Evolutionary conservation across 1,140 invertebrate genomes (phyloP).

Genomic region (Drosophila nigrodunni): DNA sequence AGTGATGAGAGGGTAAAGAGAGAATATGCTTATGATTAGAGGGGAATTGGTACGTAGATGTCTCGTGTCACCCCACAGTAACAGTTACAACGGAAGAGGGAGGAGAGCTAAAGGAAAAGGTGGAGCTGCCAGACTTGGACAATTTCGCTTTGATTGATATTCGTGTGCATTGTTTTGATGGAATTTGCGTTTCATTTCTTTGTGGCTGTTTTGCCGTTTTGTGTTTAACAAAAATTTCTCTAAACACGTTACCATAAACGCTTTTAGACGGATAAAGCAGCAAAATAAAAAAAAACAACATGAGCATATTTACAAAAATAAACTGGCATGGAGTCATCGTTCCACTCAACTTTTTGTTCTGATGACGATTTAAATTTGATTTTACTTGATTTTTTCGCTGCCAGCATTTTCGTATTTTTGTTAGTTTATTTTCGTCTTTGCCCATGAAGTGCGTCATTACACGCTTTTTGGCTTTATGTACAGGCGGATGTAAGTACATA

Average conservation of each 20-base stretch:
- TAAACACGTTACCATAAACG: conserved; percentile 42
- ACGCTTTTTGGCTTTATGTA: conserved; percentile 13
- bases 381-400: conserved; percentile 31
- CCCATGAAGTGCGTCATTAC: conserved; percentile 44
- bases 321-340: conserved; percentile 40
- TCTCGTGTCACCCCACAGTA: conserved; percentile 29
- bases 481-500: no score
- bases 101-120: neutral
- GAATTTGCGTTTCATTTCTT: conserved; percentile 59
- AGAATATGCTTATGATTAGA: neutral
- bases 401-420: neutral
- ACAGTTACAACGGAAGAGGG: conserved; percentile 22
- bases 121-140: conserved; percentile 19
- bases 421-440: neutral
- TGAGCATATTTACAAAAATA: conserved; percentile 32
- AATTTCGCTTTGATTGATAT: conserved; percentile 66
- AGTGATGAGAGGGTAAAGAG: neutral
- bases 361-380: conserved; percentile 12
- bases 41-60: conserved; percentile 29
- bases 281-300: neutral
- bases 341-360: conserved; percentile 6
- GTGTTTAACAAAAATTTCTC: conserved; percentile 15
- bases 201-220: neutral
- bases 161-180: conserved; percentile 60
- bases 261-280: conserved; percentile 31